Conservation (phyloP, 2,888 invertebrate genomes). For the Allygus modestus region DNA sequence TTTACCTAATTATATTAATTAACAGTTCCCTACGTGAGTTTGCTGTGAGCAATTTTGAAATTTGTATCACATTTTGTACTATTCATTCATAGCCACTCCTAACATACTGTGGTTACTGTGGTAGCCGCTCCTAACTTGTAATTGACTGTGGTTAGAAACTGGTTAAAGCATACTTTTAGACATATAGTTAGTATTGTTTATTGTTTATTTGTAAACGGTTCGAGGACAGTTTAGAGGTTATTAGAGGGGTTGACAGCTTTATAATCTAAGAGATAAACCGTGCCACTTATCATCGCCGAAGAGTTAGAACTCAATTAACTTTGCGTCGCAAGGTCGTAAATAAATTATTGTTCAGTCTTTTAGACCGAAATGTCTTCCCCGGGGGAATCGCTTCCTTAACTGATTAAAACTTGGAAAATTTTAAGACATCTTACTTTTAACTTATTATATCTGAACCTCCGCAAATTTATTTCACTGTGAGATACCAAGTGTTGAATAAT, state of each 20-base stretch:
- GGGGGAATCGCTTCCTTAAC: neutral
- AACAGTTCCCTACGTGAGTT: too few relatives aligned
- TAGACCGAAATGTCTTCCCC: slow-evolving; percentile 4
- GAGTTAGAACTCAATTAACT: slow-evolving; percentile 38
- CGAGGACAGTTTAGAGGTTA: neutral
- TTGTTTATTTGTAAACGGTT: too few relatives aligned
- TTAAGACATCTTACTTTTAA: neutral
- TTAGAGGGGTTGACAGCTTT: neutral
- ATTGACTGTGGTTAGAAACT: too few relatives aligned
- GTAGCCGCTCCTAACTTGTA: too few relatives aligned
- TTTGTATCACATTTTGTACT: too few relatives aligned
- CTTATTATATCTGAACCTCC: neutral
- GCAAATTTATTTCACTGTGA: neutral
- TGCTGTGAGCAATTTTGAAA: too few relatives aligned
- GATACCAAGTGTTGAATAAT: too few relatives aligned
- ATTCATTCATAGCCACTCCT: too few relatives aligned
- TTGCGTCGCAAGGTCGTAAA: slow-evolving; percentile 33
- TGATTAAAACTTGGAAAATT: slow-evolving; percentile 20
- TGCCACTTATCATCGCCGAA: neutral
- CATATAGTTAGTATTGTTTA: too few relatives aligned
- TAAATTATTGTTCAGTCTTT: slow-evolving; percentile 35
- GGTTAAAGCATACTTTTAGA: too few relatives aligned
- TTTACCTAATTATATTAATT: too few relatives aligned
- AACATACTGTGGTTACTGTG: too few relatives aligned
- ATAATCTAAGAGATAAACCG: slow-evolving; percentile 11